Evolutionary conservation across 2,888 invertebrate species (phyloP).

Genomic region (Lysandra coridon): DNA sequence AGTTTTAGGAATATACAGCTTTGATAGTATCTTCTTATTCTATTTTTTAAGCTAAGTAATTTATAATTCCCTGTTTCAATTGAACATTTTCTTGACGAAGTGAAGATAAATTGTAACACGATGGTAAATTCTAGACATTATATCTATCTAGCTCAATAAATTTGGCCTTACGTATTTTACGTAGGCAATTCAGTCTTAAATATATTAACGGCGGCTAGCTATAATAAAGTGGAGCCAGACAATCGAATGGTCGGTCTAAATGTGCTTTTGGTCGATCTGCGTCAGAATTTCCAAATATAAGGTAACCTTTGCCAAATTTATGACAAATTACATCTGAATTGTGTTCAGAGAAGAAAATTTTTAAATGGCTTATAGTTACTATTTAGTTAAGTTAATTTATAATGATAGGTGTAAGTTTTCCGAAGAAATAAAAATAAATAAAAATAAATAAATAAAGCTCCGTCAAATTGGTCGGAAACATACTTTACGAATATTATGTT

Average conservation of each 20-base stretch:
- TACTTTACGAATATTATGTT: neutral
- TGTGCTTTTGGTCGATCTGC: neutral
- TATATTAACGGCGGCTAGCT: neutral
- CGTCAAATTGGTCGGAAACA: neutral
- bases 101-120: neutral
- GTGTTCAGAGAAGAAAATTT: neutral
- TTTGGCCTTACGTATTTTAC: neutral
- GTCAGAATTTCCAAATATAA: neutral
- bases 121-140: neutral
- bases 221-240: constrained; percentile 5
- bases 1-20: too few relatives aligned
- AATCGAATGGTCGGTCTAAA: neutral
- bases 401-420: too few relatives aligned
- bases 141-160: neutral
- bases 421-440: too few relatives aligned
- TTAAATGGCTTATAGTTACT: too few relatives aligned
- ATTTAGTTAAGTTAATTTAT: too few relatives aligned
- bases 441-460: neutral
- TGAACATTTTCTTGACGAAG: neutral
- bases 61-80: neutral
- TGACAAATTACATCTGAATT: neutral
- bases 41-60: too few relatives aligned
- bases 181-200: neutral
- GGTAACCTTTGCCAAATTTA: neutral
- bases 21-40: neutral